Evolutionary conservation across 2,888 invertebrate genomes (phyloP).

Genomic region (Eupithecia exiguata): DNA sequence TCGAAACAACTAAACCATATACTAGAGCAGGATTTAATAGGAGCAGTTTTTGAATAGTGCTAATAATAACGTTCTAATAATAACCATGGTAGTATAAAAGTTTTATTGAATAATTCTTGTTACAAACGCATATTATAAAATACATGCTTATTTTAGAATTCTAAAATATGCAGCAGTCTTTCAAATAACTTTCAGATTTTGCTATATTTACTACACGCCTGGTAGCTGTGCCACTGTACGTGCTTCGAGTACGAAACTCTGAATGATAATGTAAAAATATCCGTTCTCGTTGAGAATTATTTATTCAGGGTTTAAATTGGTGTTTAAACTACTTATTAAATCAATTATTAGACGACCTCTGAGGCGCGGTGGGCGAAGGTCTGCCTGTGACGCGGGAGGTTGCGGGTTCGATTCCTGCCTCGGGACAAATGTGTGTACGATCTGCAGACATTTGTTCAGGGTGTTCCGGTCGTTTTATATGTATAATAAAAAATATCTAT

Average conservation of each 20-base stretch:
- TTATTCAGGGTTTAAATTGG: not conserved
- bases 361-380: too few species aligned
- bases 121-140: not conserved
- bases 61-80: too few species aligned
- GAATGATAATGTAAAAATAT: slow-evolving; percentile 9
- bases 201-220: slow-evolving; percentile 7
- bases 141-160: not conserved
- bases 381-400: too few species aligned
- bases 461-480: too few species aligned
- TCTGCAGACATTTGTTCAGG: too few species aligned
- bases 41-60: not conserved
- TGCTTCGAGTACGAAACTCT: slow-evolving; percentile 17
- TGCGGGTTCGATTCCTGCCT: too few species aligned
- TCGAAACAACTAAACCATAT: not conserved
- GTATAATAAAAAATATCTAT: too few species aligned
- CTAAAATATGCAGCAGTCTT: slow-evolving; percentile 1
- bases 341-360: too few species aligned
- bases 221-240: slow-evolving; percentile 4
- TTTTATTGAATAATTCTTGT: not conserved
- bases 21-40: not conserved
- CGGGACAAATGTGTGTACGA: too few species aligned
- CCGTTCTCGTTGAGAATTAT: slow-evolving; percentile 2
- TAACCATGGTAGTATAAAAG: too few species aligned
- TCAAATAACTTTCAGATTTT: slow-evolving; percentile 6
- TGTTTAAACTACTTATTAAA: not conserved